Base-by-base conservation (phyloP, 1,140 invertebrate genomes). In the Neodiprion pinetum region DNA sequence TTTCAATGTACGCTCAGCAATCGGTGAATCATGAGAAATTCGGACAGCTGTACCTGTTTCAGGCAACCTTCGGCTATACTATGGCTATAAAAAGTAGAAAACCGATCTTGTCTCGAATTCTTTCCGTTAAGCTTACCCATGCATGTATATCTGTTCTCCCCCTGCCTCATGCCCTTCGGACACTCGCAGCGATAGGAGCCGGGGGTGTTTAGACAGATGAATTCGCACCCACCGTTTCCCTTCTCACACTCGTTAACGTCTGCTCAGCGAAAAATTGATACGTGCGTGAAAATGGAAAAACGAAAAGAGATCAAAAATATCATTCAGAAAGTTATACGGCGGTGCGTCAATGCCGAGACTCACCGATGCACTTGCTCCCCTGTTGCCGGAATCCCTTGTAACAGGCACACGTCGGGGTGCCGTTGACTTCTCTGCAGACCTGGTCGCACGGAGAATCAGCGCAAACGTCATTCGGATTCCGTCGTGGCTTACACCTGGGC, bases 191-290 rank as follows among this genome's bases (percentile, higher is more conserved):
- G 86, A 78, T 88, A 90, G 21, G 89, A 90, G 68, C 90, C 91
- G 17, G 86, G 85, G 10, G 84, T 90, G 78, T 91, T 91, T 77
- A 89, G 83, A 76, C 92, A 93, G 67, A 87, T 84, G 77, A 90
- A 90, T 77, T 92, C 90, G 80, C 94, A 95, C 72, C 91, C 91
- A 72, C 93, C 94, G 82, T 94, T 94, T 50, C 92, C 90, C 72
- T 90, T 88, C 77, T 90, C 80, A 82, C 96, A 97, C 86, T 97
- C 96, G 86, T 97, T 93, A 75, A 96, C 91, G 86, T 97, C 94
- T 86, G 90, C 89, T 81, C 90, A 90, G 73, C 70, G 11, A 3
- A 73, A 77, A 74, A 70, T 50, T 12, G 9, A 70, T 50, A 9
- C 21, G 17, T 21, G 48, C 8, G 21, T 74, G 68, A 9, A 23